Conservation (phyloP, 2,797 vertebrate genomes). For the Dermochelys coriacea region DNA sequence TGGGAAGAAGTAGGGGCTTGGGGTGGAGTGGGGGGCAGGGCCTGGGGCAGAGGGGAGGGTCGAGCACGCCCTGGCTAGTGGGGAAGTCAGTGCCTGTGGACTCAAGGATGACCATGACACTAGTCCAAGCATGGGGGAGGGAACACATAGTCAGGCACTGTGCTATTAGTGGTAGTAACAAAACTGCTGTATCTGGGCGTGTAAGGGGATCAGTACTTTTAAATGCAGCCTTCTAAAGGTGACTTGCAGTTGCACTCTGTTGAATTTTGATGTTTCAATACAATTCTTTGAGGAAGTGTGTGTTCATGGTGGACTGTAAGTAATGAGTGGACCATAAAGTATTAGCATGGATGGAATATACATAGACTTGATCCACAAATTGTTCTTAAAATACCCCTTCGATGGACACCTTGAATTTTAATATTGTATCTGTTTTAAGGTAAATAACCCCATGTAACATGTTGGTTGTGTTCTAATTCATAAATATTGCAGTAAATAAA, state of each 20-base stretch:
- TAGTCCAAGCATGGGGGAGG: neutral
- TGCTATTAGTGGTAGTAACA: fast-evolving
- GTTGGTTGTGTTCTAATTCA: neutral
- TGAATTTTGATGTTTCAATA: neutral
- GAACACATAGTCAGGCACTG: neutral
- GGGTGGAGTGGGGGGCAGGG: too few species aligned
- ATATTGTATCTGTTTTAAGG: neutral
- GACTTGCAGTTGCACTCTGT: slow-evolving; percentile 1
- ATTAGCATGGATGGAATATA: neutral
- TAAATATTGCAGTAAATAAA: neutral
- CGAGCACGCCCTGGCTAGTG: too few species aligned
- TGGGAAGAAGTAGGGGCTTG: too few species aligned
- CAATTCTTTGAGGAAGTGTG: neutral
- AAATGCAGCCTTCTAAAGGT: neutral
- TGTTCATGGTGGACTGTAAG: neutral
- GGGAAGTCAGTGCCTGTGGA: neutral
- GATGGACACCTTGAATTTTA: neutral
- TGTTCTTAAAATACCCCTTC: neutral
- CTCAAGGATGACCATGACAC: fast-evolving
- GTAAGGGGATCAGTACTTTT: neutral
- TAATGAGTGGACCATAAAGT: neutral
- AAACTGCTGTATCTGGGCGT: neutral
- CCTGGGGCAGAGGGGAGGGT: too few species aligned
- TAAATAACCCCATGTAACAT: neutral
- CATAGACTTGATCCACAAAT: neutral